Evolutionary conservation across 2,113 vertebrate genomes (phyloP), one percentile per base, ranked within the genome.

Genomic region (Lepisosteus oculatus): DNA sequence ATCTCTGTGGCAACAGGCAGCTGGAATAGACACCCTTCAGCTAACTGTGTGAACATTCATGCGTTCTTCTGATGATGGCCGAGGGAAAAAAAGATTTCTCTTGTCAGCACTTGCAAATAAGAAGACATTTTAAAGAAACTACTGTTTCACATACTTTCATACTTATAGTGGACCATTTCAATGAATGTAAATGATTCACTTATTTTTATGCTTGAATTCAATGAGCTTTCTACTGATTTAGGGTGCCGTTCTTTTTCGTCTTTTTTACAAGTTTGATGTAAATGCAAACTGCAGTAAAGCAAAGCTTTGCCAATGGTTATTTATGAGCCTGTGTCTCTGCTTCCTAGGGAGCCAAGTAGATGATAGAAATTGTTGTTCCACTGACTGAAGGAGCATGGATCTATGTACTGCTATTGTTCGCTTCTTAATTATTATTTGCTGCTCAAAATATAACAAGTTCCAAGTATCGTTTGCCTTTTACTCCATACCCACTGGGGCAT

Each of bases 301-400:
- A 70, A 12, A 61, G 9, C 12, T 6, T 14, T 13, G 15, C 8
- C 71, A 41, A 56, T 70, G 51, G 65, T 55, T 55, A 64, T 70
- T 75, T 65, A 70, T 77, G 59, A 75, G 29, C 14, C 6, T 6
- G n/a, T 42, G 42, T 47, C 42, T 14, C 43, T 41, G 61, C 44
- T 64, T 69, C 73, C 15, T 43, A n/a, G 43, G 71, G 51, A 59
- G n/a, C 55, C 51, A 43, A 29, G n/a, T 12, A 2, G 4, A 57
- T 76, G 80, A 81, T 72, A 75, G 77, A 77, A 75, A 79, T 55
- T 59, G 6, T 56, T 45, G 13, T 68, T 63, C 70, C 4, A 55
- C 43, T 43, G 72, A 72, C 13, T 55, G 62, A 67, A 12, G 59
- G 29, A 13, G 65, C n/a, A 15, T 72, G 56, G 74, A 71, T 55